phyloP scores from a whole-genome alignment of 2,113 vertebrate species.

The Dicerorhinus sumatrensis region DNA sequence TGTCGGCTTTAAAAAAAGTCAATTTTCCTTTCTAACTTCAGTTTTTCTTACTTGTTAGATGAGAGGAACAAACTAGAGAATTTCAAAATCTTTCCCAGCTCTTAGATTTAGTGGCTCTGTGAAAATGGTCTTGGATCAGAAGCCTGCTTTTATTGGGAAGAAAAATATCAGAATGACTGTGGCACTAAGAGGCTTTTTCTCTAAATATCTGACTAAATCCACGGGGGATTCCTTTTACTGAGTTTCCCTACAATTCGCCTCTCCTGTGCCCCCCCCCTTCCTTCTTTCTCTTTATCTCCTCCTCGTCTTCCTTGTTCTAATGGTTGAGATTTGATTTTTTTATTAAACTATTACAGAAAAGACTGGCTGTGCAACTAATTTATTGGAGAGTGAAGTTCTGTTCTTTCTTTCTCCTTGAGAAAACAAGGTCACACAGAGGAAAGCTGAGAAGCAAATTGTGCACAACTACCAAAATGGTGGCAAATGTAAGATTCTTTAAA shows the following conservation, averaged over 20 bases:
- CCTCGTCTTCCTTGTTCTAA: background rate
- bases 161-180: background rate
- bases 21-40: background rate
- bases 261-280: fast-evolving
- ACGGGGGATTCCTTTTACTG: background rate
- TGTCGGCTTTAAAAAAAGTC: background rate
- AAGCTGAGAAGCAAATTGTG: constrained; percentile 16
- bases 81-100: background rate
- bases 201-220: background rate
- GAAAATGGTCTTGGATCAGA: background rate
- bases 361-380: background rate
- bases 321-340: constrained; percentile 29
- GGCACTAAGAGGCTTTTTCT: background rate
- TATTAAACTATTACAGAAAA: background rate
- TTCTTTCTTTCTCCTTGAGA: background rate
- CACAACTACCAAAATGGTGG: background rate
- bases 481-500: background rate
- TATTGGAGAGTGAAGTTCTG: background rate
- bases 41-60: constrained; percentile 10
- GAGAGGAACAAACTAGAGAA: background rate
- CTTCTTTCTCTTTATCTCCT: background rate
- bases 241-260: background rate
- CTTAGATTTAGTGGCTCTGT: background rate
- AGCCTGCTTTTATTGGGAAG: background rate
- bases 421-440: constrained; percentile 57